Evolutionary conservation across 1,140 invertebrate genomes (phyloP), one percentile per base, ranked within the genome.

Genomic region (Coptotermes formosanus): DNA sequence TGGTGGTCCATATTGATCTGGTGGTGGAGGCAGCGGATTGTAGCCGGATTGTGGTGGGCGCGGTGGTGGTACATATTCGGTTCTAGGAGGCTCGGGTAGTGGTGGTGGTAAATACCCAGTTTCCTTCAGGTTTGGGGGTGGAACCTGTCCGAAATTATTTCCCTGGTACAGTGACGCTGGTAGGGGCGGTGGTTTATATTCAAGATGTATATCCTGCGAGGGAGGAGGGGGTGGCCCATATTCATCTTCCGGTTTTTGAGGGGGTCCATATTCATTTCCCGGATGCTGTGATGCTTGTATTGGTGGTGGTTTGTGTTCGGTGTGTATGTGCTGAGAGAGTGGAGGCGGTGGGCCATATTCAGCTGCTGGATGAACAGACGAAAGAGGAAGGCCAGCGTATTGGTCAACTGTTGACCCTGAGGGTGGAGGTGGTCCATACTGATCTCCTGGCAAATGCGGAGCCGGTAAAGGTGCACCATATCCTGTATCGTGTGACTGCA

Each of bases 1-100:
- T 45, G 83, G 83, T 6, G 83, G 21, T n/a, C 48, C 83, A 52
- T 84, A 84, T 19, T 84, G 23, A n/a, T 84, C 45, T 52, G 83
- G 4, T 21, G 83, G 48, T 21, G 83, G 16, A 2, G n/a, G 23
- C 19, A 23, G 64, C n/a, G 25, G 25, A 16, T 19, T 64, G 21
- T 8, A 64, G 19, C 19, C 59, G 21, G 59, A 1, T 19, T 25
- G 2, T 16, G 21, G 16, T 64, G 59, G 59, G 19, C 21, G 59
- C 2, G 59, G 19, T 9, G 59, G 59, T 30, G 64, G 7, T 75
- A 25, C 64, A 7, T 75, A 75, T 75, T 75, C 64, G 14, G 8
- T 30, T 8, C 64, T 30, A 7, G 64, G 64, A 75, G 64, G 64
- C 21, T 64, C 12, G 14, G 64, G n/a, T n/a, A 14, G 64, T 6